These are phyloP conservation scores for Microctonus brassicae DNA, from an alignment of 2,888 invertebrate genomes.

Conservation along the genomic window DNA sequence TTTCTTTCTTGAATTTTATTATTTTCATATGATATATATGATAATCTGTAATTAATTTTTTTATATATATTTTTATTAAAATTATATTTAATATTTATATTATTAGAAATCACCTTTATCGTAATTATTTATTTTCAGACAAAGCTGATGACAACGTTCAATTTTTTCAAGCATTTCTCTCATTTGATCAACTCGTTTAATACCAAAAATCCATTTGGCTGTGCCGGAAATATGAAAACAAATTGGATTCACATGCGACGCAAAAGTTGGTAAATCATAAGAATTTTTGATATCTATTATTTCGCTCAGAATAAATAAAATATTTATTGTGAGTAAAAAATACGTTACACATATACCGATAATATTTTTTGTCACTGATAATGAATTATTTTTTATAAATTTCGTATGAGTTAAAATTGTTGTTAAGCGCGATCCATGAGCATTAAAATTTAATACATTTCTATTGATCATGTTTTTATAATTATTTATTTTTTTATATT, in stretches of 20 bases:
- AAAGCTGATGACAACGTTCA: slow-evolving; percentile 47
- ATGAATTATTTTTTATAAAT: slow-evolving; percentile 43
- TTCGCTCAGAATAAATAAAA: slow-evolving; percentile 41
- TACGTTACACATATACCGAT: slow-evolving; percentile 24
- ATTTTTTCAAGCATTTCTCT: slow-evolving; percentile 37
- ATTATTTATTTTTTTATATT: too few relatives aligned
- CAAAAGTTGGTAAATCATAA: slow-evolving; percentile 40
- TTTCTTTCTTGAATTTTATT: slow-evolving; percentile 33
- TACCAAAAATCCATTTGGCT: slow-evolving; percentile 50
- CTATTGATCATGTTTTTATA: too few relatives aligned
- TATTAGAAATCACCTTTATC: slow-evolving; percentile 42
- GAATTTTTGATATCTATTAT: slow-evolving; percentile 32
- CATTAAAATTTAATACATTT: slow-evolving; percentile 28
- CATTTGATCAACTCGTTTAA: slow-evolving; percentile 39
- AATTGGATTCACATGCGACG: slow-evolving; percentile 43
- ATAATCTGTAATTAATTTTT: background rate
- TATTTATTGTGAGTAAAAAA: slow-evolving; percentile 34
- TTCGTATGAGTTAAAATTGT: slow-evolving; percentile 39
- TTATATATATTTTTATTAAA: too few relatives aligned
- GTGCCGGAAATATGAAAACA: slow-evolving; percentile 45
- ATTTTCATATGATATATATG: background rate
- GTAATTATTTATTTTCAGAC: slow-evolving; percentile 38
- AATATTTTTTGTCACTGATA: slow-evolving; percentile 35
- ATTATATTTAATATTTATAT: background rate
- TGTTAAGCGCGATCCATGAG: slow-evolving; percentile 39